Percentiles rank a stretch among this genome's conserved stretches.
Conservation (phyloP, 2,888 invertebrate species). For the Caenorhabditis japonica region DNA sequence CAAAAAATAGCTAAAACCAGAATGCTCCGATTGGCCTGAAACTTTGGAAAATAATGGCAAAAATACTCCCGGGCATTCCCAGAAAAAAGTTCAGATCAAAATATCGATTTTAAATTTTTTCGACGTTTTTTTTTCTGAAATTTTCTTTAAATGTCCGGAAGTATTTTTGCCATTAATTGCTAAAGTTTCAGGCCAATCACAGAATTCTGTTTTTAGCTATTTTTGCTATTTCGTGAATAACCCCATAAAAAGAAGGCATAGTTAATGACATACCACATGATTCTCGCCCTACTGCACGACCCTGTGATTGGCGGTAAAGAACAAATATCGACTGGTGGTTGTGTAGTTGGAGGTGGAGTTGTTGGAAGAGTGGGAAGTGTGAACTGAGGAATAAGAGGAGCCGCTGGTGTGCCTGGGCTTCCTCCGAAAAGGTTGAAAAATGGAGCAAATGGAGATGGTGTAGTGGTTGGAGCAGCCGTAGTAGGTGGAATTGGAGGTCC, state of each 20-base stretch:
- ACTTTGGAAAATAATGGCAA: too few species aligned
- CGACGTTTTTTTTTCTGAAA: too few species aligned
- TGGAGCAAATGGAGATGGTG: slow-evolving; percentile 57
- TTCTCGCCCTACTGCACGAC: slow-evolving; percentile 58
- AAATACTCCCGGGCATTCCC: too few species aligned
- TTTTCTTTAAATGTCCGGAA: too few species aligned
- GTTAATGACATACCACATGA: slow-evolving; percentile 65
- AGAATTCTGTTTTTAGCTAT: neutral
- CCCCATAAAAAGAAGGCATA: too few species aligned
- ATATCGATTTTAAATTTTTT: too few species aligned
- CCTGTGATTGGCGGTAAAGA: slow-evolving; percentile 64
- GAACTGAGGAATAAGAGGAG: slow-evolving; percentile 43
- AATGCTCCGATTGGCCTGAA: too few species aligned
- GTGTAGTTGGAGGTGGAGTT: slow-evolving; percentile 51
- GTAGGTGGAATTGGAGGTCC: slow-evolving; percentile 7
- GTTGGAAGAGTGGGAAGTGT: slow-evolving; percentile 51
- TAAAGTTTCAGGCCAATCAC: too few species aligned
- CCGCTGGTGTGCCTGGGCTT: slow-evolving; percentile 25
- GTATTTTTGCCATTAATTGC: too few species aligned
- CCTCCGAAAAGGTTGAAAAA: slow-evolving; percentile 54
- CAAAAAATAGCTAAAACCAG: too few species aligned
- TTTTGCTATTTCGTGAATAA: too few species aligned
- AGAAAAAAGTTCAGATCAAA: too few species aligned
- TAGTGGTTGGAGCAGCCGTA: slow-evolving; percentile 22
- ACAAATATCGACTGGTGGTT: slow-evolving; percentile 47